Evolutionary conservation across 2,797 vertebrate species (phyloP).

Genomic region (Todus mexicanus): DNA sequence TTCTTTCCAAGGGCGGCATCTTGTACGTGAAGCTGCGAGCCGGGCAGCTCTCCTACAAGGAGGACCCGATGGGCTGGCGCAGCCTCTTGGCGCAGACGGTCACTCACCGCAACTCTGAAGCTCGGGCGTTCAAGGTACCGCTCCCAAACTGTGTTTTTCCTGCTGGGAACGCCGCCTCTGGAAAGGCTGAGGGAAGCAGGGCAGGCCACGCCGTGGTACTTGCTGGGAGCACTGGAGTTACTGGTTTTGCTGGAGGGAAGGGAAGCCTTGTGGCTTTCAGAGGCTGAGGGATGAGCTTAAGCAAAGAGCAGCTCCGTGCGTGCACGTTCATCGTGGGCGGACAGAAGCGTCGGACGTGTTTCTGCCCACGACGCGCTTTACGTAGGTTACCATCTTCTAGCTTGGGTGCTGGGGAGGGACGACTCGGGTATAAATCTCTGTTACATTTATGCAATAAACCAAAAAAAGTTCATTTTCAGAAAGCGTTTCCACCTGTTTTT

Average conservation of each 20-base stretch:
- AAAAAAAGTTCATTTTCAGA: not conserved
- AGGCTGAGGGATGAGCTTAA: not conserved
- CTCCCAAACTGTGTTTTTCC: not conserved
- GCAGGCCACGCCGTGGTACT: not conserved
- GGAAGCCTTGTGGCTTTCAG: not conserved
- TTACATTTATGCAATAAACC: not conserved
- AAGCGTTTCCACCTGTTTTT: not conserved
- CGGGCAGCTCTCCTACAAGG: conserved; percentile 96
- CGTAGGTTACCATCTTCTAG: not conserved
- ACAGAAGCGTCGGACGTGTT: fast-evolving
- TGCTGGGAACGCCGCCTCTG: not conserved
- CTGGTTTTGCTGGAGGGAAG: not conserved
- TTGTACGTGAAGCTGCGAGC: conserved; percentile 95
- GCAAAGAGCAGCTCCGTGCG: not conserved
- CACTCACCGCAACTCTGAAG: conserved; percentile 85
- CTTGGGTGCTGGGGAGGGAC: not conserved
- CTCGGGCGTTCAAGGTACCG: conserved; percentile 88
- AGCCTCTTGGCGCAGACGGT: conserved; percentile 89
- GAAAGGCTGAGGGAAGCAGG: not conserved
- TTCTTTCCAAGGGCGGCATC: conserved; percentile 90
- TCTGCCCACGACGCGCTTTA: not conserved
- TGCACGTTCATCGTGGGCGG: not conserved
- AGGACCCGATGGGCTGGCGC: conserved; percentile 96
- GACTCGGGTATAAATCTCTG: not conserved
- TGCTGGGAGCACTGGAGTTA: not conserved